Base-by-base conservation (phyloP, 2,888 invertebrate genomes). In the Drosophila recens region DNA sequence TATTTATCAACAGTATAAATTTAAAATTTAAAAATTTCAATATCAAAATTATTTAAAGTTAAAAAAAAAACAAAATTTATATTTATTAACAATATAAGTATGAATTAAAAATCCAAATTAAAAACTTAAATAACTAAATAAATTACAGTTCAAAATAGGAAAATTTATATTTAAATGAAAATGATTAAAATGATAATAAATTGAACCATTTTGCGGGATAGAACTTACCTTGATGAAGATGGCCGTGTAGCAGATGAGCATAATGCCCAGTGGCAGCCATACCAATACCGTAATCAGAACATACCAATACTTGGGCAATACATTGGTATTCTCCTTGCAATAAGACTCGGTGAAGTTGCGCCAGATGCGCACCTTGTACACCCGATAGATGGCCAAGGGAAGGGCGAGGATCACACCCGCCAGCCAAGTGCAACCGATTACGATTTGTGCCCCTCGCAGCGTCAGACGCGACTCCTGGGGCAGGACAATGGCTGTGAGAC, bases 401-500 rank as follows among this genome's bases (percentile, higher is more conserved):
- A 94, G 85, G 0, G 96, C 95, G 4, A 97, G 91, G 0, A 93
- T 88, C 13, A 95, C 90, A 0, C 96, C 95, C 20, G 94, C 86
- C 0, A 96, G 54, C 97, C 97, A 97, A 3, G 96, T 95, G 2
- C 93, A 85, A 1, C 93, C 87, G 69, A 97, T 95, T 6, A 96
- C 93, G 70, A 95, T 94, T 34, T 95, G 94, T 0, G 96, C 95
- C 3, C 94, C 94, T 42, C 94, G 93, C 54, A 94, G 94, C 0
- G 95, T 95, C 53, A 97, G 92, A 73, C 96, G 94, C 0, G 95
- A 95, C 78, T 96, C 96, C 82, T 94, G 93, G 0, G 96, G 96
- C 64, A 96, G 91, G 0, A 96, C 96, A 43, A 97, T 96, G 8
- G 96, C 96, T 3, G 97, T 96, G 27, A 97, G 93, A 20, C 97